phyloP scores from a whole-genome alignment of 2,797 vertebrate genomes.

The Urophycis tenuis region DNA sequence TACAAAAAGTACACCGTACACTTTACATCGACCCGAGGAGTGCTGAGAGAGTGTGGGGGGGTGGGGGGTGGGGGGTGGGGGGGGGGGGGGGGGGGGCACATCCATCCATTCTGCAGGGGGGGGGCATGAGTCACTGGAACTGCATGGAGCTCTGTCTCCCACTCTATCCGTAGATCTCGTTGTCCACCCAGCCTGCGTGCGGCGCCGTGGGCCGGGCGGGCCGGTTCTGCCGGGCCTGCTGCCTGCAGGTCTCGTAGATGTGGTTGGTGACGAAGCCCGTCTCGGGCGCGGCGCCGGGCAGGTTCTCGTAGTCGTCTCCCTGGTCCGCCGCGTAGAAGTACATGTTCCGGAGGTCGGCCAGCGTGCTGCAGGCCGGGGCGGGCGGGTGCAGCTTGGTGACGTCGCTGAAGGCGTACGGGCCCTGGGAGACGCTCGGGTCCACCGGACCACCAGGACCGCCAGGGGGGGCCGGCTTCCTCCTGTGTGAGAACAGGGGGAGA shows the following conservation, averaged over 20 bases:
- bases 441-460: constrained; percentile 61
- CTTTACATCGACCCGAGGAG: background rate
- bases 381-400: constrained; percentile 72
- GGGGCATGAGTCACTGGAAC: constrained; percentile 1
- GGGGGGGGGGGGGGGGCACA: too few relatives aligned
- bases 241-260: constrained; percentile 82
- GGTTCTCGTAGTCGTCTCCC: constrained; percentile 73
- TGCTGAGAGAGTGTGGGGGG: too few relatives aligned
- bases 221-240: constrained; percentile 55
- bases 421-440: constrained; percentile 73
- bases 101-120: background rate
- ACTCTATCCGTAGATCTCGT: constrained; percentile 75
- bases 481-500: constrained; percentile 35
- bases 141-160: background rate
- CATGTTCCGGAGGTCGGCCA: constrained; percentile 66
- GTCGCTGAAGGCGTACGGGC: constrained; percentile 71
- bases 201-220: constrained; percentile 50
- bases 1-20: background rate
- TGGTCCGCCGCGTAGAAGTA: constrained; percentile 60
- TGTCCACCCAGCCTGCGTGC: constrained; percentile 84
- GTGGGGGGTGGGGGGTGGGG: too few relatives aligned
- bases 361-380: constrained; percentile 68
- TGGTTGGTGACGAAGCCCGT: constrained; percentile 88
- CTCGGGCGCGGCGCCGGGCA: constrained; percentile 49
- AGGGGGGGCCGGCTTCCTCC: constrained; percentile 66